Base-by-base conservation (phyloP, 1,140 invertebrate genomes). In the Eriocheir sinensis region DNA sequence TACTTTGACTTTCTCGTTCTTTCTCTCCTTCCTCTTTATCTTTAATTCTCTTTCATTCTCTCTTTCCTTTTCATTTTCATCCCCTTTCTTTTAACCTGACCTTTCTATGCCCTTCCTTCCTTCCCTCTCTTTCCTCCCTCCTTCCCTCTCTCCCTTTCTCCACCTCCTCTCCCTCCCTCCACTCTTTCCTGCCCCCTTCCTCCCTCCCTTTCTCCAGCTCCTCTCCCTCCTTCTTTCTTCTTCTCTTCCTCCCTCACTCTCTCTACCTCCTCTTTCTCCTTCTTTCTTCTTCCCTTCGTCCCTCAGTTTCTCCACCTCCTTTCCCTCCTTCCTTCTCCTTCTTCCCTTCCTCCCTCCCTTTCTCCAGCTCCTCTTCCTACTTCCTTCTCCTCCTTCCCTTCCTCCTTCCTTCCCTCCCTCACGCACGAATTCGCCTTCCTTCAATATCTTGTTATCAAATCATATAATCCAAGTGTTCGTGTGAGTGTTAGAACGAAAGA, bases 71-170 rank as follows among this genome's bases (percentile, higher is more conserved):
- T 72, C 60, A 15, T 15, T 72, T n/a, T 15, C n/a, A 15, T 72
- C n/a, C 12, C n/a, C 60, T 72, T 15, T 72, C 60, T 72, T 15
- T 72, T n/a, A 15, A 72, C 12, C 60, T 72, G n/a, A 15, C 12
- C n/a, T 15, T 72, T 15, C n/a, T 15, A 15, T 72, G 12, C 12
- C n/a, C 60, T 72, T 15, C 60, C 60, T 72, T 15, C n/a, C 60
- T 21, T 32, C 32, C 15, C 81, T 85, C 81, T 85, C 32, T 21
- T 32, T 32, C 81, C 32, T 32, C 32, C 30, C 40, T 41, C 83
- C 30, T 17, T 38, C 40, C 21, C 40, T 86, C 40, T 41, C 83
- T 86, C 83, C 36, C 83, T 86, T n/a, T 86, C 83, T 41, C 40
- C 21, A 21, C 36, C 40, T 86, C 83, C 40, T 41, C 34, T 41